Base-by-base conservation (phyloP, 1,140 invertebrate genomes). In the Solenopsis fugax region DNA sequence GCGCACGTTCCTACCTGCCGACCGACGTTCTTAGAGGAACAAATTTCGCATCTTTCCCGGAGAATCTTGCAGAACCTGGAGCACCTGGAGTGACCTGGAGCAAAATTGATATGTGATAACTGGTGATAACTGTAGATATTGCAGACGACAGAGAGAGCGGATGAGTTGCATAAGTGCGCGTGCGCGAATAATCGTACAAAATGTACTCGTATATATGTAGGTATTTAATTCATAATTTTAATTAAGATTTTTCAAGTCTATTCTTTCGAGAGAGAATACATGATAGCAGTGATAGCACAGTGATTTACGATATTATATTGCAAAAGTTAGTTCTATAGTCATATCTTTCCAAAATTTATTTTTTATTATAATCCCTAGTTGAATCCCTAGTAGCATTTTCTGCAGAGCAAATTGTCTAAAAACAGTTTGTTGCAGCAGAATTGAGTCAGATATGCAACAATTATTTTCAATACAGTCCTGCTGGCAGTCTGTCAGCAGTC, bases 131-230 rank as follows among this genome's bases (percentile, higher is more conserved):
- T 82, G 78, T 52, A 82, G 52, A 72, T 37, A 10, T 0, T 82
- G 78, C 67, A 82, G 52, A 72, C 52, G 67, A 13, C 69, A 52
- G 48, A 41, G 4, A 24, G 37, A 21, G 18, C 48, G 24, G 24
- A 16, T 1, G 12, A 34, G n/a, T 3, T 37, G 13, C 52, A 29
- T 4, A 3, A 10, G 18, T 18, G 12, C 73, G 41, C 56, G 24
- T 77, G 73, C 56, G 73, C 37, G 13, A 48, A 48, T 45, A 76
- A 6, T 41, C 37, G n/a, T 48, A 0, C 52, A 7, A 45, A 45
- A 29, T 29, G 29, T 29, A 29, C 29, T 29, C 29, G 29, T 29
- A 29, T 29, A 72, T 24, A 24, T 5, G 21, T 48, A 54, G 52
- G 18, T n/a, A 29, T 29, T 29, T 29, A n/a, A n/a, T 54, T n/a